Conservation (phyloP, 2,888 invertebrate species). For the Ectobius pallidus region DNA sequence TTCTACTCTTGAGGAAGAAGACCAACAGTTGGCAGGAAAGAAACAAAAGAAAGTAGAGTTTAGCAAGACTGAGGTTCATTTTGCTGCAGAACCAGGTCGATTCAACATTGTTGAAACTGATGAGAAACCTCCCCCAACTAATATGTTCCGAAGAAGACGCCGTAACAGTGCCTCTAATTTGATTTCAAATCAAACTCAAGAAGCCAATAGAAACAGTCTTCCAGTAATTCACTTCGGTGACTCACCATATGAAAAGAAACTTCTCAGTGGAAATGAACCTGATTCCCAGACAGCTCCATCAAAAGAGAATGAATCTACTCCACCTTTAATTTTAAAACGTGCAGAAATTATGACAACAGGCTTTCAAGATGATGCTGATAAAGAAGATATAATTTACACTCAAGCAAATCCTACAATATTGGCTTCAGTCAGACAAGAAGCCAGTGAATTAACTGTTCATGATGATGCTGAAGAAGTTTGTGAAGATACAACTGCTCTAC, state of each 20-base stretch:
- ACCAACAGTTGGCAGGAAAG: slow-evolving; percentile 50
- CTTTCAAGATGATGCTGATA: slow-evolving; percentile 46
- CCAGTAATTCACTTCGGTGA: slow-evolving; percentile 74
- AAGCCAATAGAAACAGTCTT: slow-evolving; percentile 54
- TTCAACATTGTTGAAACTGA: slow-evolving; percentile 89
- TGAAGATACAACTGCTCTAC: background rate
- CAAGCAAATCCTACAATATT: slow-evolving; percentile 36
- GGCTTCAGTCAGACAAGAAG: slow-evolving; percentile 15
- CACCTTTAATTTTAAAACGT: background rate
- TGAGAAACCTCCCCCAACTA: slow-evolving; percentile 84
- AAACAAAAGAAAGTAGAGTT: slow-evolving; percentile 80
- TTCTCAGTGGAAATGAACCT: slow-evolving; percentile 49
- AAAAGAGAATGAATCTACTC: background rate
- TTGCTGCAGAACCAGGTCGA: slow-evolving; percentile 82
- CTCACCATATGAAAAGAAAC: slow-evolving; percentile 56
- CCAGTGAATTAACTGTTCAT: background rate
- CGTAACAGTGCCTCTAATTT: slow-evolving; percentile 55
- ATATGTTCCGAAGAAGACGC: slow-evolving; percentile 75
- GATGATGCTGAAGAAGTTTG: background rate
- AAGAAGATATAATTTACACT: slow-evolving; percentile 35
- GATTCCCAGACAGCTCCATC: background rate
- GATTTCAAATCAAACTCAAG: slow-evolving; percentile 54
- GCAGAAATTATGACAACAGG: background rate
- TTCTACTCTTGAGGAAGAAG: slow-evolving; percentile 6
- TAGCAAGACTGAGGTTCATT: slow-evolving; percentile 88